Percentiles rank a stretch among this genome's conserved stretches.
Evolutionary conservation across 2,888 invertebrate genomes (phyloP).

Genomic region (Liodrosophila aerea): DNA sequence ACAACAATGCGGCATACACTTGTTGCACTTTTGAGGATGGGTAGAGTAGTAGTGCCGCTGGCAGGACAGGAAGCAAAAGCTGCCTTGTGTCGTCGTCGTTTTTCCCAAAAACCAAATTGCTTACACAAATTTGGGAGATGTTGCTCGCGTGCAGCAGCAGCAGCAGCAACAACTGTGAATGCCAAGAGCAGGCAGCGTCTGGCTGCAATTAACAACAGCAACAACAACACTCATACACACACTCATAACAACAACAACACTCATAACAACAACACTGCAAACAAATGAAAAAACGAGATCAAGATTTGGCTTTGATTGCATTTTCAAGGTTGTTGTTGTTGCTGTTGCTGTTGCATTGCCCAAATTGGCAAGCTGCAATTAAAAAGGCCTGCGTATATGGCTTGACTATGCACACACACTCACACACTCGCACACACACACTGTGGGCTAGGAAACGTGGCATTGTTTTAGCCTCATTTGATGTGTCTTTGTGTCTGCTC

Average conservation of each 20-base stretch:
- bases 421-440: too few relatives aligned
- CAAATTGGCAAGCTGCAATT: constrained; percentile 71
- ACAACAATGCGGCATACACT: constrained; percentile 33
- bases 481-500: constrained; percentile 28
- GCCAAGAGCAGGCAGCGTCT: constrained; percentile 65
- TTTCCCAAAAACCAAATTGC: constrained; percentile 54
- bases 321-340: constrained; percentile 71
- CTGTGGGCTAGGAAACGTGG: constrained; percentile 32
- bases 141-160: constrained; percentile 63
- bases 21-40: constrained; percentile 50
- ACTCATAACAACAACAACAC: constrained; percentile 11
- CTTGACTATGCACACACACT: constrained; percentile 21
- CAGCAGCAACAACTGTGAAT: constrained; percentile 52
- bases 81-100: constrained; percentile 39
- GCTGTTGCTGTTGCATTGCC: constrained; percentile 58
- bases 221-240: constrained; percentile 11
- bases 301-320: constrained; percentile 74
- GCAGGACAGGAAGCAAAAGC: constrained; percentile 64
- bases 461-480: constrained; percentile 6
- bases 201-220: constrained; percentile 37
- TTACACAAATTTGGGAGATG: constrained; percentile 65
- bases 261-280: constrained; percentile 15
- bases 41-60: too few relatives aligned
- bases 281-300: constrained; percentile 64
- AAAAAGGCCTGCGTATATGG: constrained; percentile 64